phyloP scores from a whole-genome alignment of 2,888 invertebrate species.

The Tigriopus californicus region DNA sequence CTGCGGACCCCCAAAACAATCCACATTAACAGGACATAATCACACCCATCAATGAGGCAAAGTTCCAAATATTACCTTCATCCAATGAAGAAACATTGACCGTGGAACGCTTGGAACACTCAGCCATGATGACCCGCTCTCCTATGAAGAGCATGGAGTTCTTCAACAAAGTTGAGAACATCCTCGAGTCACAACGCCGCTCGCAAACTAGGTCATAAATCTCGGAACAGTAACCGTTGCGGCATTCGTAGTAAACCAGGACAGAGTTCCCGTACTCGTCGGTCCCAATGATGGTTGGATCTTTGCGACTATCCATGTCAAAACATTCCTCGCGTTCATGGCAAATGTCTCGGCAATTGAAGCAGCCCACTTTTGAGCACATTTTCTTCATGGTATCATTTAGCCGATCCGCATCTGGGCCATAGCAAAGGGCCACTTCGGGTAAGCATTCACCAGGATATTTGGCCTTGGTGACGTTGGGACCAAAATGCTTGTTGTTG shows the following conservation, averaged over 20 bases:
- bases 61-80: too few relatives aligned
- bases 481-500: too few relatives aligned
- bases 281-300: constrained; percentile 5
- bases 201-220: constrained; percentile 13
- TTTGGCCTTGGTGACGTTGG: too few relatives aligned
- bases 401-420: too few relatives aligned
- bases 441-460: too few relatives aligned
- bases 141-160: constrained; percentile 19
- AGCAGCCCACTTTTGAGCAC: too few relatives aligned
- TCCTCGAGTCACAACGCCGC: constrained; percentile 15
- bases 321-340: background rate
- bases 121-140: constrained; percentile 18
- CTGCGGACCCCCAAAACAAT: too few relatives aligned
- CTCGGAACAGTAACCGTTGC: constrained; percentile 5
- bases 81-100: background rate
- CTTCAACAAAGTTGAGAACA: constrained; percentile 17
- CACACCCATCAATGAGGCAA: too few relatives aligned
- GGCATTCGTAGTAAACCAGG: constrained; percentile 2
- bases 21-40: too few relatives aligned
- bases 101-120: constrained; percentile 15
- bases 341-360: background rate
- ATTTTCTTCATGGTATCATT: too few relatives aligned
- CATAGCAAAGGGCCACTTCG: too few relatives aligned
- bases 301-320: constrained; percentile 7
- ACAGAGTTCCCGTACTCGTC: constrained; percentile 10